phyloP scores from a whole-genome alignment of 2,888 invertebrate species.

The Noctua pronuba region DNA sequence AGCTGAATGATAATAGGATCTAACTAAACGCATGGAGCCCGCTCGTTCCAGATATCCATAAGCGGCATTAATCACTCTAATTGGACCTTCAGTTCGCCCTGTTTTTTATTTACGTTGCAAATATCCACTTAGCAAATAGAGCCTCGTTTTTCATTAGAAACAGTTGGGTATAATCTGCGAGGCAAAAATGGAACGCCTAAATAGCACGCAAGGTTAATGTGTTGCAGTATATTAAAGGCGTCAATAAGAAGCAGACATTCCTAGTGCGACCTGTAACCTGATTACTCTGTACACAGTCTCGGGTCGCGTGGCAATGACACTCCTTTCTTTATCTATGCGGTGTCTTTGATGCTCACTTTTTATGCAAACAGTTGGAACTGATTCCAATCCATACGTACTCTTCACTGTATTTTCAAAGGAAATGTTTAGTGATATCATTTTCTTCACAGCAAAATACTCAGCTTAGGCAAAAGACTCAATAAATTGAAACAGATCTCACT shows the following conservation, averaged over 20 bases:
- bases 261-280: constrained; percentile 78
- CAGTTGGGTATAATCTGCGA: constrained; percentile 72
- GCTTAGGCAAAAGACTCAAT: constrained; percentile 22
- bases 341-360: constrained; percentile 51
- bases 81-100: constrained; percentile 64
- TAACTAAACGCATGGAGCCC: constrained; percentile 29
- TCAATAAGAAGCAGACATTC: constrained; percentile 85
- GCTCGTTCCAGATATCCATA: constrained; percentile 59
- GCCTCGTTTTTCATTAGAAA: constrained; percentile 63
- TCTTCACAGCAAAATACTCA: constrained; percentile 12
- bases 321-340: constrained; percentile 66
- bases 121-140: constrained; percentile 66
- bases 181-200: constrained; percentile 78
- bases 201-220: constrained; percentile 87
- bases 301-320: constrained; percentile 62
- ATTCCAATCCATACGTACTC: constrained; percentile 22
- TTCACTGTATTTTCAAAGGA: constrained; percentile 9
- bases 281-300: constrained; percentile 66
- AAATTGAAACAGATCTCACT: constrained; percentile 42
- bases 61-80: constrained; percentile 64
- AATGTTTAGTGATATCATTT: constrained; percentile 16
- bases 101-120: constrained; percentile 64
- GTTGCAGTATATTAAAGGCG: constrained; percentile 81
- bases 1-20: constrained; percentile 32
- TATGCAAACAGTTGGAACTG: constrained; percentile 46